Evolutionary conservation across 2,888 invertebrate species (phyloP), one percentile per base, ranked within the genome.

Genomic region (Nomada ferruginata): DNA sequence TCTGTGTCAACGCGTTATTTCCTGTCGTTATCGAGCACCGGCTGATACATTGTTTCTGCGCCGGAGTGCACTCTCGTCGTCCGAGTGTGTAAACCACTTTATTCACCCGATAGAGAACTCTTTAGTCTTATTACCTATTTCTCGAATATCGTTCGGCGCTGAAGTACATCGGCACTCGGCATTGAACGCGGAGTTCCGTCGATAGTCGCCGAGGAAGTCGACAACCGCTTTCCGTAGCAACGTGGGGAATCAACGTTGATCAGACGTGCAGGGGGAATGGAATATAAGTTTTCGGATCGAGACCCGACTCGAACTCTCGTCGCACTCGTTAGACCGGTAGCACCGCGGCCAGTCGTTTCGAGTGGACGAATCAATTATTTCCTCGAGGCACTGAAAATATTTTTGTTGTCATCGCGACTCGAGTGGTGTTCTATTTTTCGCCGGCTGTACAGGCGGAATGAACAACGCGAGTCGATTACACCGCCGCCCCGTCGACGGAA

Each of bases 1-100:
- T 82, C 44, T 82, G 72, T 82, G 79, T 79, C 82, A 82, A 76
- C 42, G 72, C 72, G 71, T 82, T 79, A 75, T 79, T 64, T 71
- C 72, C 71, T 64, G 50, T 79, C 68, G 66, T 68, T 72, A 65
- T 69, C 59, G 59, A 50, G 57, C 15, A n/a, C 26, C 42, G 23
- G 0, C 29, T 61, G 76, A 79, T 82, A 60, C 65, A 82, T 82
- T 42, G 75, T 55, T 29, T 20, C 57, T 52, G 42, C 42, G 7
- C 36, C 36, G 36, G 36, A 7, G 50, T 60, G 11, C n/a, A 50
- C 36, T 36, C 23, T 20, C 55, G 13, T 60, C 15, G n/a, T 18
- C 55, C 3, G 3, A 47, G 29, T 2, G 15, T 10, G 20, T 20
- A 26, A 42, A 18, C 20, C 47, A 7, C 26, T 64, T 50, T 64